A percentile compares a stretch with the other conserved stretches of the same genome.
These are phyloP conservation scores for Brachyistius frenatus DNA, from an alignment of 2,113 vertebrate species.

Conservation along the genomic window DNA sequence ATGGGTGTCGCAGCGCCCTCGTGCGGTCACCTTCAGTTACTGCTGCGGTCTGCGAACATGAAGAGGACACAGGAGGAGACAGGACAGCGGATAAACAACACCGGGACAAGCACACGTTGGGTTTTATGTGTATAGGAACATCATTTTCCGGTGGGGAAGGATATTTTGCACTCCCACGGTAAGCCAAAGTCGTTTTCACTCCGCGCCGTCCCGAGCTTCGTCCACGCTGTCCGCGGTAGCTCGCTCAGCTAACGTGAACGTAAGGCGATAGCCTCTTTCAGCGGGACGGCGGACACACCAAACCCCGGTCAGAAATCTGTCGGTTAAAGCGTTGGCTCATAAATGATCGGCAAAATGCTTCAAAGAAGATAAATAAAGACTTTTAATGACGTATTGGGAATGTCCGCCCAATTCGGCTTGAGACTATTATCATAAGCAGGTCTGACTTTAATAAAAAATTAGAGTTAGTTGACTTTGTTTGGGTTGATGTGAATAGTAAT, in stretches of 20 bases:
- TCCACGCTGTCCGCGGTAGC: conserved; percentile 25
- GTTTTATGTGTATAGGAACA: neutral
- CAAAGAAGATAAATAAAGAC: rapidly evolving
- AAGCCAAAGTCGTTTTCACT: conserved; percentile 19
- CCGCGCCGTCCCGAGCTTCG: neutral
- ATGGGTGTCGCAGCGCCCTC: conserved; percentile 32
- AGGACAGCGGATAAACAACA: conserved; percentile 12
- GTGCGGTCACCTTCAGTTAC: rapidly evolving
- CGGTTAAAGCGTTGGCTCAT: neutral
- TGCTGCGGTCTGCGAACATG: conserved; percentile 46
- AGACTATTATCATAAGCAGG: neutral
- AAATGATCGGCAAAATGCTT: neutral
- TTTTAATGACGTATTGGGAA: rapidly evolving
- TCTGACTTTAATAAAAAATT: neutral
- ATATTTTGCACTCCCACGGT: conserved; percentile 18
- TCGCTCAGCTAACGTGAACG: conserved; percentile 33
- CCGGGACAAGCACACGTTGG: neutral
- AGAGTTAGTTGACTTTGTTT: neutral
- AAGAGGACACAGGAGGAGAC: conserved; percentile 28
- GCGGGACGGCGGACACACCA: neutral
- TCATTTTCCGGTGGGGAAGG: neutral
- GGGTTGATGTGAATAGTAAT: neutral
- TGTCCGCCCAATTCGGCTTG: neutral
- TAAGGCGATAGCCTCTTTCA: conserved; percentile 1
- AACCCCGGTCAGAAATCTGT: neutral